Conservation (phyloP, 2,113 vertebrate genomes). For the Ophiodon elongatus region DNA sequence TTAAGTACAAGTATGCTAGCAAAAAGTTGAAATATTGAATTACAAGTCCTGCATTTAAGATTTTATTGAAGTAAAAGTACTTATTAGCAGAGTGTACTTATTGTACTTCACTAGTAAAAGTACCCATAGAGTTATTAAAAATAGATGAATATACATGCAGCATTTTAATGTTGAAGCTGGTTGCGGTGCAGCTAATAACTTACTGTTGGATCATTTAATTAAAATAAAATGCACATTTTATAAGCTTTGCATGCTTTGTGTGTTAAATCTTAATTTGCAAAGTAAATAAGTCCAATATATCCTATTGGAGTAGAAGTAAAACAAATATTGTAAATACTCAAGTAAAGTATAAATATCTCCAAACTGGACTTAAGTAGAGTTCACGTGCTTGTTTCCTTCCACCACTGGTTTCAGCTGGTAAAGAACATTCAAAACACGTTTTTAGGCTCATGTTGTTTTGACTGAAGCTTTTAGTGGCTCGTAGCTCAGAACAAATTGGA, state of each 20-base stretch:
- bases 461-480: neutral
- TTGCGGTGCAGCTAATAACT: neutral
- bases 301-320: neutral
- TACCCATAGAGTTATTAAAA: neutral
- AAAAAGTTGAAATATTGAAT: neutral
- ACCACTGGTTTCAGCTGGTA: neutral
- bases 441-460: neutral
- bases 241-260: neutral
- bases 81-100: neutral
- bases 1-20: neutral
- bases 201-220: neutral
- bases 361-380: neutral
- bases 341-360: neutral
- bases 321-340: neutral
- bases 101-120: neutral
- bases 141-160: neutral
- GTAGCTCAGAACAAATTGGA: constrained; percentile 15
- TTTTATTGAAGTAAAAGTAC: neutral
- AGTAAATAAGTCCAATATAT: neutral
- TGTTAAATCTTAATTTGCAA: neutral
- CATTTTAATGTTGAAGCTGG: neutral
- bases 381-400: neutral
- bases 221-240: neutral
- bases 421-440: neutral
- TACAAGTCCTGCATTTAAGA: neutral